These are phyloP conservation scores for Rhingia rostrata DNA, from an alignment of 2,888 invertebrate species.

Conservation along the genomic window DNA sequence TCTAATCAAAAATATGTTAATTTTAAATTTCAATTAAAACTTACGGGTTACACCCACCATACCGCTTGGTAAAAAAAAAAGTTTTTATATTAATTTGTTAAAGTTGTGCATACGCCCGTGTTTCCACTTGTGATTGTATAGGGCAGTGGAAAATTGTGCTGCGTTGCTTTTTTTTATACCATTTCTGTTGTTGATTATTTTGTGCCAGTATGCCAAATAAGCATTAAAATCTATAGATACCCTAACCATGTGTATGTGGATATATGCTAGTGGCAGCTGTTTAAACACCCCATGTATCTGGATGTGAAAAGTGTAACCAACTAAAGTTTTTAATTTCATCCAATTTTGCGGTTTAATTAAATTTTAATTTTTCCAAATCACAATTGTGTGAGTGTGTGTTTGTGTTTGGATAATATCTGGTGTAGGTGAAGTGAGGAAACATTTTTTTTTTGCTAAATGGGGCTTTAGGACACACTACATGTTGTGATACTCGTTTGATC, in stretches of 20 bases:
- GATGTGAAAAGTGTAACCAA: slow-evolving; percentile 16
- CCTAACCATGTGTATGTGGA: background rate
- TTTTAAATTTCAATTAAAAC: slow-evolving; percentile 53
- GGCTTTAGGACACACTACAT: no score
- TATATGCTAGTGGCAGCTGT: background rate
- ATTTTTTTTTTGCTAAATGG: background rate
- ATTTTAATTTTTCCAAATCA: slow-evolving; percentile 43
- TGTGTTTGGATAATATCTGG: background rate
- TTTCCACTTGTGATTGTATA: background rate
- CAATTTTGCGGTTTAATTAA: slow-evolving; percentile 63
- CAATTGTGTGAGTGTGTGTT: background rate
- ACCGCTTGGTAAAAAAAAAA: background rate
- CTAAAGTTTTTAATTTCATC: slow-evolving; percentile 54
- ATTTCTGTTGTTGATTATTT: slow-evolving; percentile 31
- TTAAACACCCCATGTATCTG: slow-evolving; percentile 21
- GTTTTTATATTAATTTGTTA: slow-evolving; percentile 31
- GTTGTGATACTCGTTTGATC: no score
- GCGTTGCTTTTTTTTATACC: background rate
- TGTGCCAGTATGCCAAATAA: slow-evolving; percentile 7
- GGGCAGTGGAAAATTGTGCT: slow-evolving; percentile 12
- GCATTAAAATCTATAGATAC: slow-evolving; percentile 8
- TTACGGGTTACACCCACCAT: background rate
- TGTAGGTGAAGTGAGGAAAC: background rate
- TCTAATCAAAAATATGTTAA: slow-evolving; percentile 21
- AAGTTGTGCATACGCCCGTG: slow-evolving; percentile 6